These are phyloP conservation scores for Ptilodon capucinus DNA, from an alignment of 2,888 invertebrate species.

Conservation along the genomic window DNA sequence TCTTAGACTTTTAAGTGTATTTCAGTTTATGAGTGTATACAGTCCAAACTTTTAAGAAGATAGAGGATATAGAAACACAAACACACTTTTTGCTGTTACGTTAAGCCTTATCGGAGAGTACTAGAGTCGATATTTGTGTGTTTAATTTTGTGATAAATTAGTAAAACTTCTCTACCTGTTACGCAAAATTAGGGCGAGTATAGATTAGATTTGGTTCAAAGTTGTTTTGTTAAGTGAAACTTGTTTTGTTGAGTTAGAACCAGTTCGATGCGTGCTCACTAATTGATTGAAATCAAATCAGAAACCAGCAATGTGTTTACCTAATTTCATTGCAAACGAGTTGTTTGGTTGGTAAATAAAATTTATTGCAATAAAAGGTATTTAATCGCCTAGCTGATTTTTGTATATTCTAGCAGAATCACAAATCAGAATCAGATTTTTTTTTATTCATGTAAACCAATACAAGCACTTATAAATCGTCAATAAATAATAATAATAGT, in stretches of 20 bases:
- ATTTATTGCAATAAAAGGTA: too few relatives aligned
- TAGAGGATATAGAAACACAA: slow-evolving; percentile 1
- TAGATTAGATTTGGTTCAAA: slow-evolving; percentile 31
- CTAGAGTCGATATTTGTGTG: slow-evolving; percentile 17
- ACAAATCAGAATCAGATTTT: too few relatives aligned
- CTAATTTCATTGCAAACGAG: too few relatives aligned
- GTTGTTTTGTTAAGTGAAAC: slow-evolving; percentile 39
- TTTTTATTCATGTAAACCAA: too few relatives aligned
- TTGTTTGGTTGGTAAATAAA: too few relatives aligned
- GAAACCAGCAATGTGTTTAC: too few relatives aligned
- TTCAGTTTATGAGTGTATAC: neutral
- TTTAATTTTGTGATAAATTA: neutral
- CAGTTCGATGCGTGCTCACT: slow-evolving; percentile 21
- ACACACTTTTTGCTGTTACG: slow-evolving; percentile 3
- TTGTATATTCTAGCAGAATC: too few relatives aligned
- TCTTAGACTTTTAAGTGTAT: neutral
- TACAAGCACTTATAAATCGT: too few relatives aligned
- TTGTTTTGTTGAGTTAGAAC: slow-evolving; percentile 26
- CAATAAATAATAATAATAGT: too few relatives aligned
- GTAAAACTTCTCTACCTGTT: slow-evolving; percentile 49
- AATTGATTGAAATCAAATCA: too few relatives aligned
- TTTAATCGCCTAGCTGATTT: too few relatives aligned
- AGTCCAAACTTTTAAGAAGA: neutral
- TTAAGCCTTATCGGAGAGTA: neutral
- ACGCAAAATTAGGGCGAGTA: slow-evolving; percentile 47